Conservation (phyloP, 2,888 invertebrate genomes). For the Idaea aversata region DNA sequence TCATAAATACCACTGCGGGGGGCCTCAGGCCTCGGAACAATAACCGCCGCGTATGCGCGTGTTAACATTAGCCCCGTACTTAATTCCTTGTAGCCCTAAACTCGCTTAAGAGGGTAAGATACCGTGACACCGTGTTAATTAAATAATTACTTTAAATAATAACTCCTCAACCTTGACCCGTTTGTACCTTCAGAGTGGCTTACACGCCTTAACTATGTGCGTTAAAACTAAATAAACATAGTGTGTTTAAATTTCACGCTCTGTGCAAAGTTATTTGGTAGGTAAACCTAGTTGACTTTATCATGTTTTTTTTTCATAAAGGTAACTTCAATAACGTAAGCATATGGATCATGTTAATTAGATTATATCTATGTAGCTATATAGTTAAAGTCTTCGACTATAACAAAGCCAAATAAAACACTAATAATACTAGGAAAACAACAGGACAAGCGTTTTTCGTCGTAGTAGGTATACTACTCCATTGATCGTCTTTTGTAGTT, state of each 20-base stretch:
- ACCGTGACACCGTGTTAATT: conserved; percentile 74
- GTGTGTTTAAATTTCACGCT: conserved; percentile 6
- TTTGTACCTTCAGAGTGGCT: conserved; percentile 23
- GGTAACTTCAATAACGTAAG: neutral
- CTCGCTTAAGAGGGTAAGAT: conserved; percentile 76
- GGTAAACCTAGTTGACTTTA: conserved; percentile 6
- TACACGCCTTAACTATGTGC: conserved; percentile 21
- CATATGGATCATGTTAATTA: conserved; percentile 4
- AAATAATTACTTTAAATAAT: conserved; percentile 79
- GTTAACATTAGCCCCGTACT: conserved; percentile 76
- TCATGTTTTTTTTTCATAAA: conserved; percentile 10
- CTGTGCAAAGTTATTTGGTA: conserved; percentile 10
- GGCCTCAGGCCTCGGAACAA: conserved; percentile 54
- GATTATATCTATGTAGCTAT: conserved; percentile 13
- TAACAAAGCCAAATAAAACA: neutral
- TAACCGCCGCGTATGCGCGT: conserved; percentile 72
- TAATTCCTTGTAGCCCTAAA: conserved; percentile 77
- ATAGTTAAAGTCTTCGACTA: neutral
- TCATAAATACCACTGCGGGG: conserved; percentile 75
- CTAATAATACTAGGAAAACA: neutral
- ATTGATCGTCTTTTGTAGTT: too few relatives aligned
- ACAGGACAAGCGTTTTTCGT: too few relatives aligned
- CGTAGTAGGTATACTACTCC: too few relatives aligned
- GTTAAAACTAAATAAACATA: conserved; percentile 15
- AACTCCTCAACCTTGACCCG: conserved; percentile 54